Evolutionary conservation across 2,113 vertebrate species (phyloP), one percentile per base, ranked within the genome.

Genomic region (Neodon shergylaensis): DNA sequence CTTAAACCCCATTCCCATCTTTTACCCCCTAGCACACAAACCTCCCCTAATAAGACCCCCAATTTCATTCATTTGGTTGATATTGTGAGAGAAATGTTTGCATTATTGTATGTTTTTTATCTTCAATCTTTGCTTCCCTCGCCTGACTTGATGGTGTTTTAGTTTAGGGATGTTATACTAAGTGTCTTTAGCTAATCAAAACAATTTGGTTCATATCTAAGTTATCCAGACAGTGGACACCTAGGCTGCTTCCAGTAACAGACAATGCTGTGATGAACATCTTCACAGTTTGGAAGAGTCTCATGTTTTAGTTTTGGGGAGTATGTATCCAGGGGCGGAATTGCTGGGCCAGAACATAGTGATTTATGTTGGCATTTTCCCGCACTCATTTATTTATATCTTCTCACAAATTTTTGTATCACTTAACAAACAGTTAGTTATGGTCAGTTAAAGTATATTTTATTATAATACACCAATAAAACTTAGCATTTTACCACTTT

Each of bases 381-480:
- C 65, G 84, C 52, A 3, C 14, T 95, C 16, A 36, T 76, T 95
- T n/a, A 61, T 91, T 88, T 94, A 28, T 76, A n/a, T 65, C 31
- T 89, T 88, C 86, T 88, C 49, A 33, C 39, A 1, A 47, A 11
- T 28, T 93, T 94, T 81, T 78, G 0, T 90, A 36, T 82, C 22
- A 87, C 54, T 65, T 92, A 83, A 73, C 47, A 33, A 72, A 73
- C 47, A 33, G 28, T 79, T 91, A 79, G 68, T 79, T 72, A 76
- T 68, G 95, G 88, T 63, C 12, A 93, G 9, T 87, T 68, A 39
- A 93, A 93, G 47, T 42, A 76, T 74, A 31, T n/a, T 86, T 39
- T 88, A 82, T 91, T 92, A 42, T 68, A 68, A 89, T 81, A 66
- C 61, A 47, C 2, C 39, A 22, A 76, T 83, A 44, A 79, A 72